A percentile compares a stretch with the other conserved stretches of the same genome.
Conservation (phyloP, 1,140 invertebrate genomes). For the Leptopilina clavipes region DNA sequence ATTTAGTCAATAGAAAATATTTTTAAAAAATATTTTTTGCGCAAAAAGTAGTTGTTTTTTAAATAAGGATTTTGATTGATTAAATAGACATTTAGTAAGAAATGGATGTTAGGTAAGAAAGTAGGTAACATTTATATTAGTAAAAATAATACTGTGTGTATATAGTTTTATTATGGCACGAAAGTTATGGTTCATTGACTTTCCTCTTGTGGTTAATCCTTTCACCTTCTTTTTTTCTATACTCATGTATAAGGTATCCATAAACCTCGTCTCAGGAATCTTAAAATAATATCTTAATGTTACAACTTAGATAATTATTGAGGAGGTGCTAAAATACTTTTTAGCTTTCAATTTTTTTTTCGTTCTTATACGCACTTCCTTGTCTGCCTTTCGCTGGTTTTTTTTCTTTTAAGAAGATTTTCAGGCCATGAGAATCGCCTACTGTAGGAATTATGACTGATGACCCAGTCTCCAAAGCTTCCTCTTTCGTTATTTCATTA, state of each 20-base stretch:
- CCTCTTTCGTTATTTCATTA: conserved; percentile 34
- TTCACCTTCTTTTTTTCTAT: conserved; percentile 25
- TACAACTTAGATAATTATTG: conserved; percentile 7
- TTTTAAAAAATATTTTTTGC: too few species aligned
- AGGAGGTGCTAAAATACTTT: not conserved
- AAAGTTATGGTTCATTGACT: conserved; percentile 33
- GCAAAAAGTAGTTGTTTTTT: too few species aligned
- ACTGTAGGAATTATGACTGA: conserved; percentile 20
- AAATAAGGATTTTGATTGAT: too few species aligned
- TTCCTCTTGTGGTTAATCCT: conserved; percentile 20
- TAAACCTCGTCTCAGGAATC: conserved; percentile 4
- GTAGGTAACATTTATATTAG: not conserved
- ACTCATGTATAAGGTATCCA: not conserved
- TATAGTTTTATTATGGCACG: not conserved
- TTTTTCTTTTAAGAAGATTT: not conserved
- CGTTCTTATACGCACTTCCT: not conserved
- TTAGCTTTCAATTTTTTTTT: not conserved
- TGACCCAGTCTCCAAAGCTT: conserved; percentile 26
- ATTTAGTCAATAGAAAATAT: too few species aligned
- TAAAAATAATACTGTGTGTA: not conserved
- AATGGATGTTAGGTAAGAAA: not conserved
- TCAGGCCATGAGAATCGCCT: not conserved
- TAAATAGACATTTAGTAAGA: too few species aligned
- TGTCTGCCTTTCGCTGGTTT: not conserved
- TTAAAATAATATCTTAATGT: conserved; percentile 6